phyloP scores from a whole-genome alignment of 2,797 vertebrate species.

The Takifugu rubripes region DNA sequence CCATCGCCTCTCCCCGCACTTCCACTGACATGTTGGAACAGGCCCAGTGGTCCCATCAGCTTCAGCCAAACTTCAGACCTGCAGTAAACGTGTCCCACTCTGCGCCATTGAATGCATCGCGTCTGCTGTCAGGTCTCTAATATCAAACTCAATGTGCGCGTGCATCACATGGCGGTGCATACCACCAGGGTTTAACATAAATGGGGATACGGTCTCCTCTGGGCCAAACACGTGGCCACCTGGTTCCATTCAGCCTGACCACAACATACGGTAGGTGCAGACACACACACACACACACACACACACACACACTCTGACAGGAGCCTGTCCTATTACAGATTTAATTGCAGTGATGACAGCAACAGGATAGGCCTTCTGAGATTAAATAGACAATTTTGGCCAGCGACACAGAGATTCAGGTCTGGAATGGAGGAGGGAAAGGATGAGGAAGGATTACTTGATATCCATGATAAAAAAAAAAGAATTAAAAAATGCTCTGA shows the following conservation, averaged over 20 bases:
- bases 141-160: slow-evolving; percentile 29
- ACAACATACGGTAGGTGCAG: slow-evolving; percentile 24
- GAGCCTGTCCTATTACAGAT: slow-evolving; percentile 53
- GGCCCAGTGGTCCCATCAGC: slow-evolving; percentile 19
- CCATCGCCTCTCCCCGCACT: slow-evolving; percentile 17
- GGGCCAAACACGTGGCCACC: slow-evolving; percentile 63
- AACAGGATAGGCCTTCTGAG: slow-evolving; percentile 33
- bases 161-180: slow-evolving; percentile 51
- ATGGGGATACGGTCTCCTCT: slow-evolving; percentile 45
- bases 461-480: slow-evolving; percentile 38
- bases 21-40: slow-evolving; percentile 30
- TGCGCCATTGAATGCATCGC: slow-evolving; percentile 33
- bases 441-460: slow-evolving; percentile 43
- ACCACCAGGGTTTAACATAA: slow-evolving; percentile 47
- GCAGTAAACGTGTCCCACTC: slow-evolving; percentile 35
- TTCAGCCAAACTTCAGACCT: slow-evolving; percentile 20
- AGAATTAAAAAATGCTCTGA: slow-evolving; percentile 10
- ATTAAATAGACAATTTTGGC: slow-evolving; percentile 37
- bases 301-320: slow-evolving; percentile 45
- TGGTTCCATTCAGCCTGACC: slow-evolving; percentile 62
- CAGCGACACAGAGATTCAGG: slow-evolving; percentile 30
- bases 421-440: slow-evolving; percentile 32
- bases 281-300: slow-evolving; percentile 24
- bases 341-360: slow-evolving; percentile 64
- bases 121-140: slow-evolving; percentile 36